A percentile compares a stretch with the other conserved stretches of the same genome.
Conservation (phyloP, 2,113 vertebrate species). For the Alces alces region DNA sequence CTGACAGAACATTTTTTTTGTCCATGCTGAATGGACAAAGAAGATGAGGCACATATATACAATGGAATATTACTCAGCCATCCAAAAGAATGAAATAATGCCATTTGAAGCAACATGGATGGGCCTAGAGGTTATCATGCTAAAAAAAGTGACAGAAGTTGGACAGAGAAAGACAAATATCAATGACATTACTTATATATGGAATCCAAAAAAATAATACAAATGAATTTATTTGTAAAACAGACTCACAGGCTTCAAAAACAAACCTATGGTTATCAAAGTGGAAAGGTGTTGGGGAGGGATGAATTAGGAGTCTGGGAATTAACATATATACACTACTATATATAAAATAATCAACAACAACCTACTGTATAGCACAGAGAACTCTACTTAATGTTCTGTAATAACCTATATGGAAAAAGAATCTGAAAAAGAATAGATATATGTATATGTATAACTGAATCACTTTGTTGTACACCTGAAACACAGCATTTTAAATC, state of each 20-base stretch:
- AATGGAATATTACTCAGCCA: not conserved
- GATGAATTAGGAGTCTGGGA: not conserved
- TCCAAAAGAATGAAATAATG: not conserved
- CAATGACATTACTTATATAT: not conserved
- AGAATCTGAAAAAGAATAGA: not conserved
- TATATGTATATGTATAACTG: not conserved
- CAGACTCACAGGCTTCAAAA: not conserved
- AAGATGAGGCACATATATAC: not conserved
- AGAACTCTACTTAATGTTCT: not conserved
- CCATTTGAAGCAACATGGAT: not conserved
- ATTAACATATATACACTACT: not conserved
- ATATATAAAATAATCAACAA: not conserved
- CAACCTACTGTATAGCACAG: not conserved
- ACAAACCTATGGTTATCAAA: not conserved
- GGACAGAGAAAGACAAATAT: not conserved
- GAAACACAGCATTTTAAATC: not conserved
- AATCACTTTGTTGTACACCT: not conserved
- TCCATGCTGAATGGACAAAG: not conserved
- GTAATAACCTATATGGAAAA: not conserved
- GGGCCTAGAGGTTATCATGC: not conserved
- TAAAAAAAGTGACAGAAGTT: not conserved
- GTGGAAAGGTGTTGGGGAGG: not conserved
- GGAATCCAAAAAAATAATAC: not conserved
- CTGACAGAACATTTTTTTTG: not conserved
- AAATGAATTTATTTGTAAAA: not conserved